These are phyloP conservation scores for Tenthredo notha DNA, from an alignment of 2,888 invertebrate genomes.

Conservation along the genomic window DNA sequence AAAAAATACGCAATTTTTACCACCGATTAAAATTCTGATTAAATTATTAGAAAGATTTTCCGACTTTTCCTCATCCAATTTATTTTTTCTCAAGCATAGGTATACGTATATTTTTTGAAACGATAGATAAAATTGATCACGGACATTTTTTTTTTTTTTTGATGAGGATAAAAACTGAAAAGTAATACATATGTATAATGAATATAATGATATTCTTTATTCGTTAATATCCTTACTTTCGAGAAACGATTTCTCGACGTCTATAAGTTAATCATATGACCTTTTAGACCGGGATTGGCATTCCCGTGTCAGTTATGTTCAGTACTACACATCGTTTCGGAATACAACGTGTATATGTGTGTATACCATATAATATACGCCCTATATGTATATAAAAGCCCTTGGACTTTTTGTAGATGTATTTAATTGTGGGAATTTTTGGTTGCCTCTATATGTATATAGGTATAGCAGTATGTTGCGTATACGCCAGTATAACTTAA, in stretches of 20 bases:
- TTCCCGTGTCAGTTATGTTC: slow-evolving; percentile 8
- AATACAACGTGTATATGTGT: not conserved
- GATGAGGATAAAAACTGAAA: too few species aligned
- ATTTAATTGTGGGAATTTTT: not conserved
- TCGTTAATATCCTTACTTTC: not conserved
- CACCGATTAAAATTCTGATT: not conserved
- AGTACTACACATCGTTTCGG: slow-evolving; percentile 15
- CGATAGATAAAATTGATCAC: too few species aligned
- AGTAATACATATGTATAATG: not conserved
- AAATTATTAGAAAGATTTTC: too few species aligned
- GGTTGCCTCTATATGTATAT: too few species aligned
- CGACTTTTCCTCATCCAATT: too few species aligned
- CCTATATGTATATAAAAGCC: not conserved
- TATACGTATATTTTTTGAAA: too few species aligned
- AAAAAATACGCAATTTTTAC: not conserved
- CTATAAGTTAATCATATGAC: not conserved
- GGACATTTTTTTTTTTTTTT: too few species aligned
- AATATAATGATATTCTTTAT: not conserved
- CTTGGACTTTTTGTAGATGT: not conserved
- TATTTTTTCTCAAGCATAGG: too few species aligned
- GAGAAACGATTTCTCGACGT: not conserved
- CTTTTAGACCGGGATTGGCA: slow-evolving; percentile 1
- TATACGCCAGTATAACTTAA: not conserved
- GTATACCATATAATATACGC: not conserved
- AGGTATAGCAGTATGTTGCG: not conserved